Evolutionary conservation across 2,888 invertebrate genomes (phyloP).

Genomic region (Tenodera sinensis): DNA sequence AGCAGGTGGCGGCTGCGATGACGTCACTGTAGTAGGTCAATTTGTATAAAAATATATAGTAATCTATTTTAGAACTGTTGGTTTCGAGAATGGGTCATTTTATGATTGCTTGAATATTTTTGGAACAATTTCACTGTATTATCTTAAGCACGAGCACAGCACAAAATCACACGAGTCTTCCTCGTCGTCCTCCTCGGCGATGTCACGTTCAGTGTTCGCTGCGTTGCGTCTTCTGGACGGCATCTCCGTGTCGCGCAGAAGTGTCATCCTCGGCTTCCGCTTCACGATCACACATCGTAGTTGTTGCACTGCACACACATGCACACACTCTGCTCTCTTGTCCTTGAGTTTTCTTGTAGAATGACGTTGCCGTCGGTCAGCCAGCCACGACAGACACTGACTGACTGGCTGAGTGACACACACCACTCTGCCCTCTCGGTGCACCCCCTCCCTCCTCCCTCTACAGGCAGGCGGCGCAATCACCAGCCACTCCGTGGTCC

Average conservation of each 20-base stretch:
- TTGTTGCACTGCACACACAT: not conserved
- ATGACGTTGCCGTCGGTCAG: slow-evolving; percentile 6
- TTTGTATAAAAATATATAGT: not conserved
- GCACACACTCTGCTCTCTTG: not conserved
- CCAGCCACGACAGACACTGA: slow-evolving; percentile 25
- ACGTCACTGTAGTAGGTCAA: not conserved
- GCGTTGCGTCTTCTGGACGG: not conserved
- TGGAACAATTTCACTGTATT: not conserved
- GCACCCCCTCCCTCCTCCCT: not conserved
- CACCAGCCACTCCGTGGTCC: slow-evolving; percentile 31
- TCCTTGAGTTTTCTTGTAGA: not conserved
- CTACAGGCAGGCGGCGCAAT: slow-evolving; percentile 29
- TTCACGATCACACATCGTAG: not conserved
- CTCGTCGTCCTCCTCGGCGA: not conserved
- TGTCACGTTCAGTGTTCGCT: not conserved
- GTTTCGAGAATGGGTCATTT: not conserved
- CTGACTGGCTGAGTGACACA: slow-evolving; percentile 31
- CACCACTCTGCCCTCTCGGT: slow-evolving; percentile 11
- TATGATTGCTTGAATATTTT: not conserved
- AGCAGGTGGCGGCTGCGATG: slow-evolving; percentile 8
- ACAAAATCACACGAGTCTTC: not conserved
- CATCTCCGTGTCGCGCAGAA: not conserved
- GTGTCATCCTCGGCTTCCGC: not conserved
- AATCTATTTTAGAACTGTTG: not conserved
- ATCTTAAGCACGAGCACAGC: slow-evolving; percentile 3